These are phyloP conservation scores for Sesia bembeciformis DNA, from an alignment of 2,888 invertebrate species.

Conservation along the genomic window DNA sequence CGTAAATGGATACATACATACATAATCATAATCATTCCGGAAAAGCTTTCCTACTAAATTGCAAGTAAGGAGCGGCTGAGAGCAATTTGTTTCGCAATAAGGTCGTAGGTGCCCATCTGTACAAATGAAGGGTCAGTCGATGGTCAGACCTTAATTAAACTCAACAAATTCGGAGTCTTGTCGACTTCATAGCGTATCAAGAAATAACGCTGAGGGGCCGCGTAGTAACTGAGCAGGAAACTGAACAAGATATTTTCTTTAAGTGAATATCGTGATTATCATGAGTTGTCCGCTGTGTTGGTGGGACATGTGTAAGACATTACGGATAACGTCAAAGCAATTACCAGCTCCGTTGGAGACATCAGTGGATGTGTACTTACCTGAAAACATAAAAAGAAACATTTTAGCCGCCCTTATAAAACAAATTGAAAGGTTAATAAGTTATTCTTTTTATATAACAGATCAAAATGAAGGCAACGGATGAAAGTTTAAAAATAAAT, in stretches of 20 bases:
- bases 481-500: conserved; percentile 15
- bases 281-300: too few species aligned
- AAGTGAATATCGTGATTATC: too few species aligned
- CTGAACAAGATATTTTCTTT: neutral
- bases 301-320: too few species aligned
- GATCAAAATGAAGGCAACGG: conserved; percentile 11
- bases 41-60: conserved; percentile 10
- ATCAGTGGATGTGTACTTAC: conserved; percentile 33
- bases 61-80: conserved; percentile 35
- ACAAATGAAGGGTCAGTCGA: conserved; percentile 62
- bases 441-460: conserved; percentile 5
- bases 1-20: neutral
- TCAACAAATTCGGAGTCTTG: conserved; percentile 46
- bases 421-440: neutral
- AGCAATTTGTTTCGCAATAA: conserved; percentile 61
- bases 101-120: conserved; percentile 53
- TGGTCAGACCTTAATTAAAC: conserved; percentile 61
- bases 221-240: neutral
- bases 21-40: conserved; percentile 13
- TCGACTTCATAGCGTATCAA: conserved; percentile 11
- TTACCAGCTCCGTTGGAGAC: neutral
- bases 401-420: neutral
- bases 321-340: neutral
- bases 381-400: conserved; percentile 38
- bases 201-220: neutral